A percentile compares a stretch with the other conserved stretches of the same genome.
Conservation (phyloP, 2,888 invertebrate species). For the Macrophya alboannulata region DNA sequence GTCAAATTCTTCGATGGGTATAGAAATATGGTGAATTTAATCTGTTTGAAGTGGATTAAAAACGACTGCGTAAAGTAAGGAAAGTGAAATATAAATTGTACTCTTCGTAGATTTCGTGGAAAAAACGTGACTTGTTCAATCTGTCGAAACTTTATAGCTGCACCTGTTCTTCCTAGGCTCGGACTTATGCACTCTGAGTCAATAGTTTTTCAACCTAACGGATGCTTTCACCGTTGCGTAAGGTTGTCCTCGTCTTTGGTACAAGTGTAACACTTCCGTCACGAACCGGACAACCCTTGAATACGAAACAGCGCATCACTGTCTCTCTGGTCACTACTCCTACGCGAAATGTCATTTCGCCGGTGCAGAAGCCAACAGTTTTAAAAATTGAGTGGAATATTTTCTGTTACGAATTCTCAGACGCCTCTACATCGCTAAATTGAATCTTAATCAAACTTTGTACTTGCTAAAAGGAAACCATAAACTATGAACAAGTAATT, state of each 20-base stretch:
- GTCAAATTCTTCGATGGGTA: not conserved
- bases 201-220: constrained; percentile 68
- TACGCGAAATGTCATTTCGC: constrained; percentile 40
- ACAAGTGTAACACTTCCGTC: constrained; percentile 76
- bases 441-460: not conserved
- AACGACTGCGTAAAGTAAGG: not conserved
- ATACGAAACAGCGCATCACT: constrained; percentile 53
- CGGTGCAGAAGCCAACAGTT: not conserved
- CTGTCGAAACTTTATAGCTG: not conserved
- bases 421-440: not conserved
- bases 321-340: constrained; percentile 34
- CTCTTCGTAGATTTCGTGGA: not conserved
- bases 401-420: not conserved
- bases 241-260: constrained; percentile 67
- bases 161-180: constrained; percentile 8
- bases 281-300: constrained; percentile 62
- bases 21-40: not conserved
- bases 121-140: constrained; percentile 1
- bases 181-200: constrained; percentile 57
- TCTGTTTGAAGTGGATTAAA: not conserved
- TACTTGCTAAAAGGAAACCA: no score
- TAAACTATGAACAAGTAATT: no score
- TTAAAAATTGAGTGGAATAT: not conserved
- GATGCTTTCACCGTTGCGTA: constrained; percentile 75
- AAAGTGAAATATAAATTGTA: not conserved